Evolutionary conservation across 2,888 invertebrate genomes (phyloP), one percentile per base, ranked within the genome.

Genomic region (Neoaliturus tenellus): DNA sequence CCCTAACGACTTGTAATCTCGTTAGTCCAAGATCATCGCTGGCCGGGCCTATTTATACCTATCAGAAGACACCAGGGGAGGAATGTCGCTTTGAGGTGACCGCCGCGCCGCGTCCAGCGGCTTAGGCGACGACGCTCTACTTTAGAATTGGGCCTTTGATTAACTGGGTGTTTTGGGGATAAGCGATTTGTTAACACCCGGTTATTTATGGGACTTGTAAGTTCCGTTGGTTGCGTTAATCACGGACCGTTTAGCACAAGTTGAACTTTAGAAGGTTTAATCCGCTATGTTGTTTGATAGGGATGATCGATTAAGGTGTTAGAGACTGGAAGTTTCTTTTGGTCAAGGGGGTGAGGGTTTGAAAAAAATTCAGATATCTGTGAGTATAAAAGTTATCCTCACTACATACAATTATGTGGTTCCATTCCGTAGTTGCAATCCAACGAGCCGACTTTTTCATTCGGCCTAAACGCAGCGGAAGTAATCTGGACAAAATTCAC

Each of bases 31-130:
- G n/a, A n/a, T n/a, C n/a, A n/a, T n/a, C n/a, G n/a, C n/a, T n/a
- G 48, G 3, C 48, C 25, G 62, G 62, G 31, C 62, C 62, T 62
- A 62, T 62, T 62, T 62, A 62, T 62, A 62, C 62, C 62, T 62
- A 62, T 62, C 62, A 62, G 62, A 62, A 62, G 62, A 62, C 62
- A 62, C 62, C 1, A 14, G 62, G 4, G 28, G 4, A 14, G 62
- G 62, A 62, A 62, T 62, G 62, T 31, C 1, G 62, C 51, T 51
- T 62, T 28, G 62, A 62, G 62, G n/a, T n/a, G n/a, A n/a, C 14
- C 62, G 25, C 14, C 25, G 62, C 17, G 62, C 25, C 28, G 3
- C 20, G 23, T 1, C 55, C 62, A 6, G 20, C 23, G 55, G 55
- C 55, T 48, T 48, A 48, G 55, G 8, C 14, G 62, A 62, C 51